Percentiles rank a stretch among this genome's conserved stretches.
Conservation (phyloP, 2,113 vertebrate species). For the Pheucticus melanocephalus region DNA sequence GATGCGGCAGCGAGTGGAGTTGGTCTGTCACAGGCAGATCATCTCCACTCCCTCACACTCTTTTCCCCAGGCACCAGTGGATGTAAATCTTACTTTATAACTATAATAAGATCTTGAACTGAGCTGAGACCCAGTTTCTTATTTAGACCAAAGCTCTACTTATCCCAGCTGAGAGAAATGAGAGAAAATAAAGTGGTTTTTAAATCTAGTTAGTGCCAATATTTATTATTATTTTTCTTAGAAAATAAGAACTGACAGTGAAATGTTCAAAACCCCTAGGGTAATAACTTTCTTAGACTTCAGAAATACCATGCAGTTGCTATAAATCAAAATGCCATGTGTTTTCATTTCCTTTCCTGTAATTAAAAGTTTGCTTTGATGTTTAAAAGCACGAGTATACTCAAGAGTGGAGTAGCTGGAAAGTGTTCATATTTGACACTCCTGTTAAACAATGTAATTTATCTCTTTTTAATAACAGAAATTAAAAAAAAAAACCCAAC, state of each 20-base stretch:
- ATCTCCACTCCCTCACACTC: neutral
- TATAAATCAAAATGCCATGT: constrained; percentile 34
- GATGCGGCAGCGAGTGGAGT: rapidly evolving
- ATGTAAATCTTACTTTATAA: neutral
- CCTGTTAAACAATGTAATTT: neutral
- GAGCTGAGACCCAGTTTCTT: neutral
- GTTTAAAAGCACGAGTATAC: neutral
- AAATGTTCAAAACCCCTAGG: neutral
- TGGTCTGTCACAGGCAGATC: neutral
- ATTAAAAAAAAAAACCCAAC: neutral
- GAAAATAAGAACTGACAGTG: neutral
- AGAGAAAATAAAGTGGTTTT: neutral
- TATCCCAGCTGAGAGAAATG: neutral
- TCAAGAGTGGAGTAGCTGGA: neutral
- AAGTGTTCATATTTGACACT: neutral
- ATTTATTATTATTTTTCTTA: neutral
- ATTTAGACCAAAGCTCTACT: neutral
- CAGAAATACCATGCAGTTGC: neutral
- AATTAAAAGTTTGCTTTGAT: constrained; percentile 39
- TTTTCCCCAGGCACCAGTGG: neutral
- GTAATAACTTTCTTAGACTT: constrained; percentile 25
- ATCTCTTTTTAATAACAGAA: neutral
- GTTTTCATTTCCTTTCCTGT: constrained; percentile 5
- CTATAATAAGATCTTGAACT: neutral
- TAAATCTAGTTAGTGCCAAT: neutral